These are phyloP conservation scores for Laupala kohalensis DNA, from an alignment of 1,140 invertebrate genomes.

Conservation along the genomic window DNA sequence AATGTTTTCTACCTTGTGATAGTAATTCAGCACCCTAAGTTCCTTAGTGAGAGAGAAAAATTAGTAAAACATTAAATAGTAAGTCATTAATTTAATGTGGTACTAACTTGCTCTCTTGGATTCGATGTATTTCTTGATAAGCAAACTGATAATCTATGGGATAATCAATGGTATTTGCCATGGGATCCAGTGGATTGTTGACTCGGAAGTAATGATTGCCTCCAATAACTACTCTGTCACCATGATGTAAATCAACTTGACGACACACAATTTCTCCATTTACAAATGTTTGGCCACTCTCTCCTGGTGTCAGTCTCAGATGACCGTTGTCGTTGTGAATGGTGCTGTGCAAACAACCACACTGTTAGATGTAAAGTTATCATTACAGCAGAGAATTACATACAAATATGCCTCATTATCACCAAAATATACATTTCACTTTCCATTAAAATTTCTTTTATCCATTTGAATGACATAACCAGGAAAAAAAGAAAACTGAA, in stretches of 20 bases:
- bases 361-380: neutral
- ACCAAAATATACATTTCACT: neutral
- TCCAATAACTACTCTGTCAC: conserved; percentile 50
- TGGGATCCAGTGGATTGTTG: conserved; percentile 30
- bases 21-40: too few species aligned
- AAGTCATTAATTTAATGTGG: too few species aligned
- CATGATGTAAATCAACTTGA: conserved; percentile 35
- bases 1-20: too few species aligned
- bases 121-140: conserved; percentile 44
- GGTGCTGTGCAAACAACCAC: conserved; percentile 20
- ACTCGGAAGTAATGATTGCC: conserved; percentile 53
- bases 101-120: conserved; percentile 37
- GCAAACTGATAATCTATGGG: conserved; percentile 44
- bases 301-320: conserved; percentile 31
- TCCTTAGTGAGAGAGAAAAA: neutral
- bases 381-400: too few species aligned
- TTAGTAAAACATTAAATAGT: neutral
- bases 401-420: too few species aligned
- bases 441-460: too few species aligned
- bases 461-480: too few species aligned
- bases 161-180: conserved; percentile 16
- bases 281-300: conserved; percentile 32
- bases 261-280: conserved; percentile 30
- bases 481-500: too few species aligned
- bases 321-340: conserved; percentile 33